Conservation (phyloP, 2,113 vertebrate species). For the Vulpes vulpes region DNA sequence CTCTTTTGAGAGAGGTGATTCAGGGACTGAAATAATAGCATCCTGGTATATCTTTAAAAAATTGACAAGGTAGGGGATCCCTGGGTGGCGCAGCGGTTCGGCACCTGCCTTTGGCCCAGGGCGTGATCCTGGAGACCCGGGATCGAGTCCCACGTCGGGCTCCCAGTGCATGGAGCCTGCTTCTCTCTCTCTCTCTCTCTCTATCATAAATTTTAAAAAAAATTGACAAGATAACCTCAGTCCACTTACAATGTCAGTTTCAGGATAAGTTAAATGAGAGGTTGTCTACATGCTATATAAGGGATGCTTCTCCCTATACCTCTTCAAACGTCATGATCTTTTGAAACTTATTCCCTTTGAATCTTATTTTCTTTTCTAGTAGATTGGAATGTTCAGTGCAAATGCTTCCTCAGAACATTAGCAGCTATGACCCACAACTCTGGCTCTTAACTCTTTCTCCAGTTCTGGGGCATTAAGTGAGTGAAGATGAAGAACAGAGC, state of each 20-base stretch:
- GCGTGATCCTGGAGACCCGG: too few species aligned
- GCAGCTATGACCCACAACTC: neutral
- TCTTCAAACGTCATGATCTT: neutral
- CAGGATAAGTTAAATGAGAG: neutral
- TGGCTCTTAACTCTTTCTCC: neutral
- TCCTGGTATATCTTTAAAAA: neutral
- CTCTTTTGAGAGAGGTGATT: neutral
- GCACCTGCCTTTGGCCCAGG: too few species aligned
- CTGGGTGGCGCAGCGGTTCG: too few species aligned
- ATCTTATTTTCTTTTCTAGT: slow-evolving; percentile 43
- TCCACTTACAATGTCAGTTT: neutral
- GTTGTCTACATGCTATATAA: slow-evolving; percentile 7
- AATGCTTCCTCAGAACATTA: neutral
- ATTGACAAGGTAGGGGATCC: neutral
- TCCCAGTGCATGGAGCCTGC: too few species aligned
- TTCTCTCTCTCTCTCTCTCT: too few species aligned
- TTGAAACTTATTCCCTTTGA: neutral
- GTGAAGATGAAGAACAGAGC: neutral
- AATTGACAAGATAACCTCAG: slow-evolving; percentile 32
- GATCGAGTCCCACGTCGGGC: too few species aligned
- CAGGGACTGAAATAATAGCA: neutral
- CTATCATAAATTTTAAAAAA: neutral
- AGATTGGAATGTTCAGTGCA: slow-evolving; percentile 22
- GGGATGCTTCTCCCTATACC: neutral
- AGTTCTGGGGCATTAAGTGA: neutral